Base-by-base conservation (phyloP, 1,140 invertebrate species). In the Drosophila funebris region DNA sequence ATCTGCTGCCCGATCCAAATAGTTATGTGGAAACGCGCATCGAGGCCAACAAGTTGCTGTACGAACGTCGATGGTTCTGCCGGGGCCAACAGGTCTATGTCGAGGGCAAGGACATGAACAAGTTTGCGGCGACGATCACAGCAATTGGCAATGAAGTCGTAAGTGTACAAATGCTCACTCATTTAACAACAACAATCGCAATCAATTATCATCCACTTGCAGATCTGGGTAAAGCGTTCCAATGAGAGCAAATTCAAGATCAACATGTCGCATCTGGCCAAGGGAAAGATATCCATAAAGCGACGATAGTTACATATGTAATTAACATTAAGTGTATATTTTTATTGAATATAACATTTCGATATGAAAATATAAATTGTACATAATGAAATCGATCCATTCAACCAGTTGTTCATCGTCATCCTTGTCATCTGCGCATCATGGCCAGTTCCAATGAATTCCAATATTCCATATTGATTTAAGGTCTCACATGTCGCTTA, bases 51-150 rank as follows among this genome's bases (percentile, higher is more conserved):
- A 98, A 98, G 93, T 92, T 99, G 43, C 94, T 97, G 79, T 99
- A 97, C 93, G 97, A 99, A 92, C 95, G 97, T 79, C 94, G 97
- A 92, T 99, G 97, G 98, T 99, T 96, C 92, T 97, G 98, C 91
- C 94, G 97, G 64, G 98, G 98, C 2, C 97, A 98, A 92, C 95
- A 96, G 68, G 95, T 99, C 22, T 97, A 96, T 92, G 95, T 98
- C 4, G 97, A 98, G 92, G 97, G 96, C 24, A 96, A 96, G 76
- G 97, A 98, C 82, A 93, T 95, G 69, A 93, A 94, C 0, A 95
- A 96, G 82, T 97, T 97, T 88, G 94, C 96, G 62, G 97, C 96
- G 2, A 95, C 96, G 75, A 98, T 99, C 85, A 96, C 96, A 36
- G 96, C 96, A 20, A 97, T 99, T 77, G 96, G 96, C 62, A 96